Evolutionary conservation across 2,797 vertebrate genomes (phyloP).

Genomic region (Malurus leucopterus): DNA sequence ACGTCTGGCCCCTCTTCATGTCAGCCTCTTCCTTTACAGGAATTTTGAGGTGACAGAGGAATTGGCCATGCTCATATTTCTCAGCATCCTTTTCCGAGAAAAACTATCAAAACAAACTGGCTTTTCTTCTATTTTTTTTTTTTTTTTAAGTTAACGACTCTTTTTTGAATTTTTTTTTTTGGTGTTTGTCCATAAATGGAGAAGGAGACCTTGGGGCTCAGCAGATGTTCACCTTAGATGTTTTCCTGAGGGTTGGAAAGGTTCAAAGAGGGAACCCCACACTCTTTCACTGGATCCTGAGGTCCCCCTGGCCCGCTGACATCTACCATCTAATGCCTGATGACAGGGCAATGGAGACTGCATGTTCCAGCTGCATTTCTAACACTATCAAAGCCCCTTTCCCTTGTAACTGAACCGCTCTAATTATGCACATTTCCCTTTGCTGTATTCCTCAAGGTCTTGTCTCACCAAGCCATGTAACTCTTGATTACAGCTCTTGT

Average conservation of each 20-base stretch:
- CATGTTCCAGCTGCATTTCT: conserved; percentile 36
- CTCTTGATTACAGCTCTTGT: conserved; percentile 66
- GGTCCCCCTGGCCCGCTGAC: not conserved
- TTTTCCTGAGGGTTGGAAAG: not conserved
- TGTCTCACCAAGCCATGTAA: conserved; percentile 62
- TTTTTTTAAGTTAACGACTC: not conserved
- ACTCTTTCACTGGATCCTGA: not conserved
- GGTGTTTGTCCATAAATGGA: not conserved
- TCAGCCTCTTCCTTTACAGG: not conserved
- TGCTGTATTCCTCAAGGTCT: conserved; percentile 62
- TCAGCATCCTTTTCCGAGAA: not conserved
- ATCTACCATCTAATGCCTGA: conserved; percentile 32
- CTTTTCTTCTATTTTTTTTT: not conserved
- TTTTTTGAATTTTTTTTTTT: not conserved
- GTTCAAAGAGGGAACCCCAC: not conserved
- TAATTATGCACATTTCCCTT: conserved; percentile 64
- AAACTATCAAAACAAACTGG: not conserved
- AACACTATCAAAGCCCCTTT: conserved; percentile 29
- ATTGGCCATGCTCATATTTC: not conserved
- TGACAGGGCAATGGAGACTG: conserved; percentile 31
- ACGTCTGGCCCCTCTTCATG: not conserved
- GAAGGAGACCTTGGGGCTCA: not conserved
- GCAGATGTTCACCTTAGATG: not conserved
- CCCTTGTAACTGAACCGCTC: conserved; percentile 39
- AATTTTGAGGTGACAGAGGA: not conserved